phyloP scores from a whole-genome alignment of 2,797 vertebrate species.

The Diplodus puntazzo region DNA sequence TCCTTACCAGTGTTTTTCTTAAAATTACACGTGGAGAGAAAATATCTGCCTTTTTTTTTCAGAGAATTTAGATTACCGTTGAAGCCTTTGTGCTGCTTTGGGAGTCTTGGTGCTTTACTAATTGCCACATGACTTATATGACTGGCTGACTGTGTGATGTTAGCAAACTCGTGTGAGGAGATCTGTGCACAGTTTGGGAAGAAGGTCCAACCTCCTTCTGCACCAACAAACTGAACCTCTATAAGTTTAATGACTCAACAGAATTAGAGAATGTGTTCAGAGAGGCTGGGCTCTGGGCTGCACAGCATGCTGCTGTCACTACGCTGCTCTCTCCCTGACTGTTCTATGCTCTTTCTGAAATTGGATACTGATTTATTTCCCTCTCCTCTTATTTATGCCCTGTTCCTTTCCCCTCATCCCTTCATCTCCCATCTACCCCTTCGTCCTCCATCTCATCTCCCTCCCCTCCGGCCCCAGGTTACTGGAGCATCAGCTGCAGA shows the following conservation, averaged over 20 bases:
- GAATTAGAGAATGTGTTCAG: not conserved
- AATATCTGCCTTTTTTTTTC: not conserved
- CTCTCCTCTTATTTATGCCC: not conserved
- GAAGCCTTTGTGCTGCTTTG: not conserved
- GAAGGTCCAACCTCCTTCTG: not conserved
- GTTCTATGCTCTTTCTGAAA: not conserved
- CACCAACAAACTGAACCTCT: constrained; percentile 8
- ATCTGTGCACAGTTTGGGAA: not conserved
- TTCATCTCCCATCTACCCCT: not conserved
- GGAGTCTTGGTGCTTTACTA: not conserved
- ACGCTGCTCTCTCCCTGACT: not conserved
- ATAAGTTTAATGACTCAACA: not conserved
- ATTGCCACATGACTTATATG: not conserved
- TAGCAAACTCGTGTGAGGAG: not conserved
- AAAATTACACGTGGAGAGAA: not conserved
- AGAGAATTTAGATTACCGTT: not conserved
- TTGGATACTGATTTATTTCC: constrained; percentile 15
- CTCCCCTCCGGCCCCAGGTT: constrained; percentile 81
- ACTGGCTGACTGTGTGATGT: not conserved
- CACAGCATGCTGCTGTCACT: constrained; percentile 64
- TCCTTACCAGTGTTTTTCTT: not conserved
- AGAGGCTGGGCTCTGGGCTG: constrained; percentile 39
- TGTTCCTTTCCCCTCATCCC: not conserved
- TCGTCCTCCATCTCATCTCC: not conserved
- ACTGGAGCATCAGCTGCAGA: constrained; percentile 95